Conservation (phyloP, 1,140 invertebrate species). For the Heliothis subflexa region DNA sequence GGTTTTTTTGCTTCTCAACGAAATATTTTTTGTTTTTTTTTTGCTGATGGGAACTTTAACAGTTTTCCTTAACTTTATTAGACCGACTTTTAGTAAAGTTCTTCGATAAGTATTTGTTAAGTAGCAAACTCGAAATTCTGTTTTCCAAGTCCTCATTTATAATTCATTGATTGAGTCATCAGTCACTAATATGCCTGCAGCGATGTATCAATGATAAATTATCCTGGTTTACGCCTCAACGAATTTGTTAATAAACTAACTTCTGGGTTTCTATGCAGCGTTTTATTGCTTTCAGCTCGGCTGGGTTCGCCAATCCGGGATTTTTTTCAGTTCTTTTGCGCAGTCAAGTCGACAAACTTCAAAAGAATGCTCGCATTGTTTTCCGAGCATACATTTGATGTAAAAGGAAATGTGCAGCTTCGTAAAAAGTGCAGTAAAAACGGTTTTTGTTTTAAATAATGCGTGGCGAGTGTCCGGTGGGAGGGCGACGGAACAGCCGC, state of each 20-base stretch:
- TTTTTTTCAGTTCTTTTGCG: background rate
- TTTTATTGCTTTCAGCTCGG: conserved; percentile 21
- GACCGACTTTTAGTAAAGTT: too few species aligned
- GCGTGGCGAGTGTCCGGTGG: conserved; percentile 33
- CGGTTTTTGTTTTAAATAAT: conserved; percentile 34
- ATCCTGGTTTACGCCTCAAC: conserved; percentile 8
- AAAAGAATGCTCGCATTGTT: conserved; percentile 24
- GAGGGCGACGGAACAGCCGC: conserved; percentile 24
- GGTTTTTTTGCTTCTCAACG: conserved; percentile 33
- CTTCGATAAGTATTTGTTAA: too few species aligned
- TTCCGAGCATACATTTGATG: background rate
- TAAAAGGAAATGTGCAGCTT: conserved; percentile 26
- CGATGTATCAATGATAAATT: background rate
- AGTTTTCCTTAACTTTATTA: too few species aligned
- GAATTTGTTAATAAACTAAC: conserved; percentile 6
- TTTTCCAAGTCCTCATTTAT: background rate
- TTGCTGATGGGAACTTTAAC: background rate
- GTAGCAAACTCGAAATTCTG: too few species aligned
- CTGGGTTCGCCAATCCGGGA: background rate
- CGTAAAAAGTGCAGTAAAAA: conserved; percentile 40
- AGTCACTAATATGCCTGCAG: background rate
- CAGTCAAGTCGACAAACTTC: conserved; percentile 5
- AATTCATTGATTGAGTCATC: background rate
- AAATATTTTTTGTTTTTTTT: background rate
- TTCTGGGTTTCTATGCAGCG: conserved; percentile 13